These are phyloP conservation scores for Leucophora obtusa DNA, from an alignment of 2,888 invertebrate species.

Conservation along the genomic window DNA sequence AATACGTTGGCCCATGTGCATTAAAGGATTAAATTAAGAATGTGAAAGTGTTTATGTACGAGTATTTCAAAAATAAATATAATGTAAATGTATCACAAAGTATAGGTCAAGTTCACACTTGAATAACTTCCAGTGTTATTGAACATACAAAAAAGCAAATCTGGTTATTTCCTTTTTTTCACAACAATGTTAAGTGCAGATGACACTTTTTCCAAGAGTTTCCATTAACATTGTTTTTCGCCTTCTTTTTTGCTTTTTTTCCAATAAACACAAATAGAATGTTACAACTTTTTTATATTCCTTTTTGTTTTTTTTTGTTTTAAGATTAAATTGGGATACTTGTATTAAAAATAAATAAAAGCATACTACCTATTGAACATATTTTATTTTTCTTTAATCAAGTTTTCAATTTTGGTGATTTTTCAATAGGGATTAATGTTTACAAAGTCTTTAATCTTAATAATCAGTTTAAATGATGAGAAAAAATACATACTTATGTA, in stretches of 20 bases:
- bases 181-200: constrained; percentile 38
- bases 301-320: background rate
- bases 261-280: background rate
- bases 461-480: no score
- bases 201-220: constrained; percentile 38
- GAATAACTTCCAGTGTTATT: constrained; percentile 43
- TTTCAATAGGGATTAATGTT: no score
- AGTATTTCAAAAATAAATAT: background rate
- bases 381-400: no score
- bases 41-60: no score
- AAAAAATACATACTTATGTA: no score
- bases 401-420: no score
- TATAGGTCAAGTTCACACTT: constrained; percentile 66
- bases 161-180: background rate
- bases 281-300: background rate
- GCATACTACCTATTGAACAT: no score
- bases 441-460: no score
- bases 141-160: constrained; percentile 21
- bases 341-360: no score
- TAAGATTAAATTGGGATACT: no score
- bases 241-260: background rate
- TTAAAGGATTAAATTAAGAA: no score
- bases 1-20: no score
- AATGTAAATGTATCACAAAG: constrained; percentile 23
- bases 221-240: constrained; percentile 39